Base-by-base conservation (phyloP, 2,888 invertebrate genomes). In the Cerceris rybyensis region DNA sequence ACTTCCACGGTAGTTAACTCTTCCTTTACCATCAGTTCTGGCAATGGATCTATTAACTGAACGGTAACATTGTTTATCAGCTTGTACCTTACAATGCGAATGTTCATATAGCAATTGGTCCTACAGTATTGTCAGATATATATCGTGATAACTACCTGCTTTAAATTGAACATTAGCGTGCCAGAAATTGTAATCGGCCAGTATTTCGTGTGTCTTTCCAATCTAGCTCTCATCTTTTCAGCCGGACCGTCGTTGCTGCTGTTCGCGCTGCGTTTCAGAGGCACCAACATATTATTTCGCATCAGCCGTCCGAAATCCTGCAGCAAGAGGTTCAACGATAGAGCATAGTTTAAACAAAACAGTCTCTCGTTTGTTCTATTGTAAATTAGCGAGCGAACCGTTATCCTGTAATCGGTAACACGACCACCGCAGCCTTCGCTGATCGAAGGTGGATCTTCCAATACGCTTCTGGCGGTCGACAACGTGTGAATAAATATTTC, bases 401-500 rank as follows among this genome's bases (percentile, higher is more conserved):
- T 94, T 76, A 95, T 95, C 93, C 97, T 94, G 90, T 99, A 99
- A 92, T 99, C 99, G 0, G 98, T 97, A 55, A 99, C 97, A 55
- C 98, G 94, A 0, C 98, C 99, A 0, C 99, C 99, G 50, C 96
- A 96, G 0, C 98, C 98, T 93, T 99, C 99, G 42, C 97, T 97
- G 65, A 99, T 97, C 0, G 98, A 97, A 0, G 98, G 98, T 0
- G 98, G 98, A 92, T 99, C 99, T 91, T 99, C 98, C 68, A 98
- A 94, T 5, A 98, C 96, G 55, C 97, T 96, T 50, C 98, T 94
- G 2, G 96, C 95, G 0, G 97, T 97, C 41, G 96, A 96, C 55
- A 99, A 93, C 0, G 98, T 97, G 82, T 99, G 98, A 81, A 99
- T 97, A 93, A 98, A 99, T 85, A 99, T 96, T 93, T 98, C 98